Percentiles rank a stretch among this genome's conserved stretches.
These are phyloP conservation scores for Pycnonotus jocosus DNA, from an alignment of 2,113 vertebrate genomes.

Conservation along the genomic window DNA sequence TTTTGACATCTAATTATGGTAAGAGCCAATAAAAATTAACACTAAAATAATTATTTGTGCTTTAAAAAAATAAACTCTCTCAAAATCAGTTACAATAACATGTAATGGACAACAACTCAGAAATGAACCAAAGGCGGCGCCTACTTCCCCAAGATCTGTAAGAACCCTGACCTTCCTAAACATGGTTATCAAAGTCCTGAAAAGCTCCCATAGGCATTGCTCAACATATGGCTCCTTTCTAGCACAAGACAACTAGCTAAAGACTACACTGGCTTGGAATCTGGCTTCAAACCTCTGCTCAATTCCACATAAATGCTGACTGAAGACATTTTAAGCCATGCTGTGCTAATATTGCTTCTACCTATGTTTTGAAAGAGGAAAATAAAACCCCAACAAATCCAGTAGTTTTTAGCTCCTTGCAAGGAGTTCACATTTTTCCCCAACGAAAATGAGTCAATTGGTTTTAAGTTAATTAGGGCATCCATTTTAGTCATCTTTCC, in stretches of 20 bases:
- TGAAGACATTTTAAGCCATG: background rate
- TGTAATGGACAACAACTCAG: background rate
- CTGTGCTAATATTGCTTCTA: background rate
- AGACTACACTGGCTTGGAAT: background rate
- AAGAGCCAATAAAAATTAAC: background rate
- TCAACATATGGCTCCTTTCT: background rate
- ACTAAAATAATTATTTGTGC: background rate
- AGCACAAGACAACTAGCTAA: background rate
- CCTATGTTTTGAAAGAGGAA: background rate
- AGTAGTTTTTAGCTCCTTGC: background rate
- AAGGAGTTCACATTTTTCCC: background rate
- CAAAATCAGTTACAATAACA: background rate
- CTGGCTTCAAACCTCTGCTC: background rate
- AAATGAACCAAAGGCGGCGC: accelerated
- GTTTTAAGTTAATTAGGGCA: background rate
- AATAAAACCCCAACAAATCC: background rate
- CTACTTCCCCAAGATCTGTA: background rate
- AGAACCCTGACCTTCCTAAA: background rate
- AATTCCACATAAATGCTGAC: background rate
- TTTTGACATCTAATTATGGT: background rate
- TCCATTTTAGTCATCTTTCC: background rate
- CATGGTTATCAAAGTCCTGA: background rate
- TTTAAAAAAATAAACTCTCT: background rate
- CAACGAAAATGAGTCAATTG: background rate
- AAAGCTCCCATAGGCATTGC: background rate